phyloP scores from a whole-genome alignment of 2,888 invertebrate species.

The Bimastos eiseni region DNA sequence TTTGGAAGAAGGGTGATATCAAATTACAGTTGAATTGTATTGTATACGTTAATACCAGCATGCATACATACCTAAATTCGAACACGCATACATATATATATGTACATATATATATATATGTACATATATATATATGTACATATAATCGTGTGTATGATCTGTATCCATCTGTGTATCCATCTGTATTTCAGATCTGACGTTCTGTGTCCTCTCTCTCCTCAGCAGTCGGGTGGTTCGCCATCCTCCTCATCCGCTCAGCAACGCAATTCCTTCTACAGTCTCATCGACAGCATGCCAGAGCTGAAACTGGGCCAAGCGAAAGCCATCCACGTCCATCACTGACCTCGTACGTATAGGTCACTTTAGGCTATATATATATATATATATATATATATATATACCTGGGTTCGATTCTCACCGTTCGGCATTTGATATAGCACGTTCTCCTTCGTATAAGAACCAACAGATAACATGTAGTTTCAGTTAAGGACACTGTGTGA shows the following conservation, averaged over 20 bases:
- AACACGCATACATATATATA: background rate
- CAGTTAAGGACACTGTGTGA: no score
- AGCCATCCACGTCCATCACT: conserved; percentile 95
- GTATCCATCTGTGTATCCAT: conserved; percentile 2
- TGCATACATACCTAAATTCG: background rate
- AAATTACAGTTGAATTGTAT: no score
- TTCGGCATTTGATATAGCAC: no score
- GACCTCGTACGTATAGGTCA: conserved; percentile 91
- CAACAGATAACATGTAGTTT: no score
- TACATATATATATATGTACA: background rate
- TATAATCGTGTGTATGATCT: conserved; percentile 15
- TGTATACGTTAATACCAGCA: background rate
- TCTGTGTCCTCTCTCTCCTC: background rate
- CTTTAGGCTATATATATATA: no score
- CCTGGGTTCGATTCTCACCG: no score
- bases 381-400: no score
- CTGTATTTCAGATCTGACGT: background rate
- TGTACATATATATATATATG: background rate
- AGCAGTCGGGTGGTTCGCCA: background rate
- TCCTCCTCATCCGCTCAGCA: conserved; percentile 54
- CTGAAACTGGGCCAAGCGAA: conserved; percentile 83
- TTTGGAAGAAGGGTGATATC: no score
- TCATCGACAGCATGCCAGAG: conserved; percentile 99
- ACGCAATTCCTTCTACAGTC: conserved; percentile 98
- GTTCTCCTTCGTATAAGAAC: no score